These are phyloP conservation scores for Allolobophora icterica DNA, from an alignment of 2,888 invertebrate species.

Conservation along the genomic window DNA sequence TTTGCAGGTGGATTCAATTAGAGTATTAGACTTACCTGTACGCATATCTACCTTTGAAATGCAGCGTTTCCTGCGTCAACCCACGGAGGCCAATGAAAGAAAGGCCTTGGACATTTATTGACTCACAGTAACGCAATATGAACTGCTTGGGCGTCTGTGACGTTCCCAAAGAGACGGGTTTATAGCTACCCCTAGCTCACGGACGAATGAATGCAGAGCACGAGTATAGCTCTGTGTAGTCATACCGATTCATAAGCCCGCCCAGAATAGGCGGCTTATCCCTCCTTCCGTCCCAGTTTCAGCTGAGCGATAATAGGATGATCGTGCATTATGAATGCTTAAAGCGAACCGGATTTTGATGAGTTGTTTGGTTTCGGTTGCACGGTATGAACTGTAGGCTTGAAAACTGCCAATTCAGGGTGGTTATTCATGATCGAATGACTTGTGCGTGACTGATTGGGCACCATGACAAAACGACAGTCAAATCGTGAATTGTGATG, in stretches of 20 bases:
- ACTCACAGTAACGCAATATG: not conserved
- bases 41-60: not conserved
- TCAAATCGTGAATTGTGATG: not conserved
- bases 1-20: not conserved
- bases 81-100: not conserved
- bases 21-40: not conserved
- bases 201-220: not conserved
- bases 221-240: not conserved
- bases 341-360: conserved; percentile 1
- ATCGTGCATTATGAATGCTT: not conserved
- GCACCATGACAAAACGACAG: conserved; percentile 6
- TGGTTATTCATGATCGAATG: conserved; percentile 15
- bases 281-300: conserved; percentile 1
- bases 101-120: conserved; percentile 17
- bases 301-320: not conserved
- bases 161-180: conserved; percentile 17
- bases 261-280: too few relatives aligned
- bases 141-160: conserved; percentile 1
- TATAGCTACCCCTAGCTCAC: not conserved
- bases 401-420: not conserved
- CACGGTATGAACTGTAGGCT: not conserved
- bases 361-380: conserved; percentile 13
- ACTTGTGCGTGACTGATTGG: not conserved
- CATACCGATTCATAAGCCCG: too few relatives aligned
- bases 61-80: conserved; percentile 9